Base-by-base conservation (phyloP, 2,797 vertebrate genomes). In the Pipistrellus pipistrellus region DNA sequence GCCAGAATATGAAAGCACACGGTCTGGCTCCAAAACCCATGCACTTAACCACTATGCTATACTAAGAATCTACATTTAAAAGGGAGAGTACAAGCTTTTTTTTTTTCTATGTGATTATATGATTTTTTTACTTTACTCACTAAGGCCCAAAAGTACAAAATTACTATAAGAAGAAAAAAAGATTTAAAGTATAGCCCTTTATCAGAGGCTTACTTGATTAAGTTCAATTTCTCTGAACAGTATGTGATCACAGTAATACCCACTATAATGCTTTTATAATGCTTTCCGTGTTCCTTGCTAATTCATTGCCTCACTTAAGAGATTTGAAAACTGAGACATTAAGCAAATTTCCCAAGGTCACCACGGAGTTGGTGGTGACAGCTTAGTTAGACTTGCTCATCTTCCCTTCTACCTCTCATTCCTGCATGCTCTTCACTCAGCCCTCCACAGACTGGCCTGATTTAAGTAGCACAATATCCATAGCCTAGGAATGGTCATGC, bases 311-410 rank as follows among this genome's bases (percentile, higher is more conserved):
- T 92, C 68, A 71, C 20, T 81, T 80, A 57, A 95, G 21, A 87
- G 46, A 95, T 90, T 76, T 68, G 11, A 44, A 88, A 92, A 76
- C 57, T 83, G 48, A 92, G 27, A 92, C n/a, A 85, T 81, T 85
- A 86, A 86, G 57, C 30, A 94, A 86, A 57, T 69, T 83, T 86
- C 62, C 27, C 27, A 89, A 44, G 32, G 32, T 93, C 80, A 44
- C 15, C 62, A 69, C 23, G n/a, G 75, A 86, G 32, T 81, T 73
- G 21, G 73, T 23, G 21, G n/a, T 27, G 23, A 32, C 13, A 73
- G 32, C 6, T 73, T 48, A 69, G 18, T 57, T 64, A 62, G 27
- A 76, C 9, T 5, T 90, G 23, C 10, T 92, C 18, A 88, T 69
- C 21, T 53, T 72, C n/a, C 11, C 27, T 30, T 44, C 13, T 15